These are phyloP conservation scores for Strigops habroptila DNA, from an alignment of 2,113 vertebrate species.

Conservation along the genomic window DNA sequence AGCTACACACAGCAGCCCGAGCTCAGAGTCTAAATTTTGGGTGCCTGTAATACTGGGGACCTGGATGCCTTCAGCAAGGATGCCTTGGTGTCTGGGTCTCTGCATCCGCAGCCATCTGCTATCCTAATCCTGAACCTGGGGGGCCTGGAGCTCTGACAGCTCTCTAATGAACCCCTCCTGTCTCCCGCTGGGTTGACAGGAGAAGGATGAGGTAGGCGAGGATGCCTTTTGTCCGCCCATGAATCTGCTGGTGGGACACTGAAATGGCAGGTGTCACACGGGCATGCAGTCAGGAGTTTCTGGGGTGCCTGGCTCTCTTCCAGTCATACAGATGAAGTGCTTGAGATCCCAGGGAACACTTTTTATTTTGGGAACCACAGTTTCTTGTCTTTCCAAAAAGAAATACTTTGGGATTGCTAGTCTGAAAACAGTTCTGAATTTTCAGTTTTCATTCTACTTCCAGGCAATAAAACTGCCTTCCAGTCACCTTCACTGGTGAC, in stretches of 20 bases:
- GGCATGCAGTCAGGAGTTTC: neutral
- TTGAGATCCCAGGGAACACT: fast-evolving
- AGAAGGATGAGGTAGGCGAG: neutral
- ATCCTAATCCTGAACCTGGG: neutral
- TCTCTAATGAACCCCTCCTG: fast-evolving
- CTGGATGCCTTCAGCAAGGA: neutral
- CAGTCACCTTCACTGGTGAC: neutral
- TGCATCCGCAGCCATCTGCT: neutral
- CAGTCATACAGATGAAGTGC: neutral
- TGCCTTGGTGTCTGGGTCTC: neutral
- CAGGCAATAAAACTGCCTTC: neutral
- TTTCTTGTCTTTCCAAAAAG: neutral
- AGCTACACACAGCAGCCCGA: neutral
- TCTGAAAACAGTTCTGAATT: neutral
- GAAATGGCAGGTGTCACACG: neutral
- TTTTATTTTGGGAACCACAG: neutral
- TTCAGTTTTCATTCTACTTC: neutral
- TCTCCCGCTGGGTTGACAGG: neutral
- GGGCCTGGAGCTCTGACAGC: neutral
- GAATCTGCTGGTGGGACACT: neutral
- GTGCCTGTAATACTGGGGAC: fast-evolving
- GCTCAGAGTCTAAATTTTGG: neutral
- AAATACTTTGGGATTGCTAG: neutral
- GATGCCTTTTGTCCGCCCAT: fast-evolving
- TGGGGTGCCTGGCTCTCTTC: neutral